Evolutionary conservation across 2,888 invertebrate genomes (phyloP), one percentile per base, ranked within the genome.

Genomic region (Parnassius mnemosyne): DNA sequence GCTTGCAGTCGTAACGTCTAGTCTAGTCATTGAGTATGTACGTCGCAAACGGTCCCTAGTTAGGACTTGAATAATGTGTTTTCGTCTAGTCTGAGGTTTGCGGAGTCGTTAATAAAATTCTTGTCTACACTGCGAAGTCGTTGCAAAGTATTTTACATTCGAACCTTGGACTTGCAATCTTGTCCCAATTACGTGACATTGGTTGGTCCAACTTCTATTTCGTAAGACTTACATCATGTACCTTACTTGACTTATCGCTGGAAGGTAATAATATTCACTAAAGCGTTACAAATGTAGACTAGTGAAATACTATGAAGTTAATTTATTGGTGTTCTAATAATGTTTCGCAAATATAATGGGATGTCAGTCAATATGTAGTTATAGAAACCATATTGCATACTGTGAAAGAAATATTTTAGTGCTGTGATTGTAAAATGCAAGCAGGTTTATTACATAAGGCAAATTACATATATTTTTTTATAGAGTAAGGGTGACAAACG

Each of bases 21-120:
- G 53, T 53, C 47, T 60, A 53, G 53, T 50, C 56, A 43, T 1
- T 13, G 7, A 46, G 20, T 44, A 10, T 1, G 16, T 3, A 10
- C 59, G 46, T 53, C 34, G 44, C 46, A 34, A 59, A 59, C 34
- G 52, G 25, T 53, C 34, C 46, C 13, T 25, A 53, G 46, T 52
- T 52, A 42, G 25, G 41, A 10, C 46, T 46, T 44, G 44, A 59
- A 52, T 58, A 42, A 59, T 52, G 52, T 49, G 56, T 46, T 34
- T 34, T 52, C 58, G 44, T 44, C 46, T 44, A 43, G 58, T 53
- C 58, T 34, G 34, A 34, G 13, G 11, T 16, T n/a, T 58, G 43
- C 25, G 52, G 16, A 12, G 51, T 52, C 34, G 42, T 42, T 57
- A 57, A 50, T 53, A 52, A 52, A 25, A 53, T n/a, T 12, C 34